These are phyloP conservation scores for Erebia palarica DNA, from an alignment of 2,888 invertebrate genomes.

Conservation along the genomic window DNA sequence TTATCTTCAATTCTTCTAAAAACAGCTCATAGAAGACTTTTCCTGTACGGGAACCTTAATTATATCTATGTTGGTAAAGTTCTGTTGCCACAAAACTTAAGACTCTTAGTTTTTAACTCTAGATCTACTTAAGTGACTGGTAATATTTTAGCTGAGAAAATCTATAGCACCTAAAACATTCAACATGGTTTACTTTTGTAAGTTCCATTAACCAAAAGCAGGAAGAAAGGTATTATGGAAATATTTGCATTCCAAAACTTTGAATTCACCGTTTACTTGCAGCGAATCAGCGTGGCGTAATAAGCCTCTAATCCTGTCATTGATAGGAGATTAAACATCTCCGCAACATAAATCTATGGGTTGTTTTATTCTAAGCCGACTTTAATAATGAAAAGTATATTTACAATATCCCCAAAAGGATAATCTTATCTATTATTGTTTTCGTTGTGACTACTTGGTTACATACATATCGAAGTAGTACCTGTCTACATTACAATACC, in stretches of 20 bases:
- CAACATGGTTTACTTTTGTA: background rate
- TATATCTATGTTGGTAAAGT: no score
- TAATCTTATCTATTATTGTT: background rate
- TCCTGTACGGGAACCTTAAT: no score
- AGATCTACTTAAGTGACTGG: no score
- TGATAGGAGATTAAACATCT: slow-evolving; percentile 18
- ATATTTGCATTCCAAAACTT: slow-evolving; percentile 15
- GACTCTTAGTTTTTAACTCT: no score
- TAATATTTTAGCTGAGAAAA: no score
- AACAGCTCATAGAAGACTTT: no score
- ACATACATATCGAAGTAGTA: no score
- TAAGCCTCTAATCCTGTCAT: slow-evolving; percentile 12
- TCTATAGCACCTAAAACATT: background rate
- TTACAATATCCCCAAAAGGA: background rate
- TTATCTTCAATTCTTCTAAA: no score
- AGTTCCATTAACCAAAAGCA: background rate
- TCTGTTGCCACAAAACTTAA: no score
- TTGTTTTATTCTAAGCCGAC: slow-evolving; percentile 7
- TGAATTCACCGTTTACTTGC: slow-evolving; percentile 14
- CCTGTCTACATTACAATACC: no score
- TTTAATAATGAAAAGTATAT: background rate
- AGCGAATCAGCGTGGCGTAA: slow-evolving; percentile 10
- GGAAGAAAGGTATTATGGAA: slow-evolving; percentile 8
- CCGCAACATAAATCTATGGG: background rate
- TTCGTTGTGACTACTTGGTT: background rate